These are phyloP conservation scores for Smithornis capensis DNA, from an alignment of 2,113 vertebrate genomes.

Conservation along the genomic window DNA sequence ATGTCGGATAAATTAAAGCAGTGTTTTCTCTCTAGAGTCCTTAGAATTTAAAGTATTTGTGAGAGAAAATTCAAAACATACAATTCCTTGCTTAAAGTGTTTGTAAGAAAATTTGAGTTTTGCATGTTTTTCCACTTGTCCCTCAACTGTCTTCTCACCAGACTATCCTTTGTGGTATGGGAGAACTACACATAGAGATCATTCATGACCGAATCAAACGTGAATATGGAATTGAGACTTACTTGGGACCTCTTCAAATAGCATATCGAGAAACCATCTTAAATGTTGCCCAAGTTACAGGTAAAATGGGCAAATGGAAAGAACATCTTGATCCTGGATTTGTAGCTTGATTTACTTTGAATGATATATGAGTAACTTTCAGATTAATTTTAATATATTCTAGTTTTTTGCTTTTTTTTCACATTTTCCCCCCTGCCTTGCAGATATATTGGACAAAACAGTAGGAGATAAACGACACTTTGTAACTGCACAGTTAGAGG, in stretches of 20 bases:
- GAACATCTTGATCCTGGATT: neutral
- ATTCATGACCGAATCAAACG: slow-evolving; percentile 93
- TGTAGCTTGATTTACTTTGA: neutral
- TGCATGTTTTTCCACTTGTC: neutral
- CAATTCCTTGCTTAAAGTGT: neutral
- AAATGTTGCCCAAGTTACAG: slow-evolving; percentile 74
- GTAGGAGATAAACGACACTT: slow-evolving; percentile 86
- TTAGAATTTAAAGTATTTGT: neutral
- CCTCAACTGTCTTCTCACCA: slow-evolving; percentile 48
- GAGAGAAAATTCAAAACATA: neutral
- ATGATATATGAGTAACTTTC: neutral
- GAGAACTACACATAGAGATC: slow-evolving; percentile 96
- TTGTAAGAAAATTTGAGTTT: neutral
- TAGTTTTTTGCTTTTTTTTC: neutral
- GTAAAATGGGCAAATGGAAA: slow-evolving; percentile 61
- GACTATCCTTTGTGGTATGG: slow-evolving; percentile 98
- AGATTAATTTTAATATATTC: neutral
- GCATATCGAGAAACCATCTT: slow-evolving; percentile 92
- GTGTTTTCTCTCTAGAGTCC: neutral
- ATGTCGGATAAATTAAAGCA: neutral
- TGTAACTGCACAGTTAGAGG: slow-evolving; percentile 77
- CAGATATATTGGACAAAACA: slow-evolving; percentile 87
- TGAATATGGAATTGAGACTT: slow-evolving; percentile 91
- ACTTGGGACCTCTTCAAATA: slow-evolving; percentile 92
- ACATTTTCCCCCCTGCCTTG: neutral